These are phyloP conservation scores for Drosophila fuyamai DNA, from an alignment of 1,140 invertebrate genomes.

Conservation along the genomic window DNA sequence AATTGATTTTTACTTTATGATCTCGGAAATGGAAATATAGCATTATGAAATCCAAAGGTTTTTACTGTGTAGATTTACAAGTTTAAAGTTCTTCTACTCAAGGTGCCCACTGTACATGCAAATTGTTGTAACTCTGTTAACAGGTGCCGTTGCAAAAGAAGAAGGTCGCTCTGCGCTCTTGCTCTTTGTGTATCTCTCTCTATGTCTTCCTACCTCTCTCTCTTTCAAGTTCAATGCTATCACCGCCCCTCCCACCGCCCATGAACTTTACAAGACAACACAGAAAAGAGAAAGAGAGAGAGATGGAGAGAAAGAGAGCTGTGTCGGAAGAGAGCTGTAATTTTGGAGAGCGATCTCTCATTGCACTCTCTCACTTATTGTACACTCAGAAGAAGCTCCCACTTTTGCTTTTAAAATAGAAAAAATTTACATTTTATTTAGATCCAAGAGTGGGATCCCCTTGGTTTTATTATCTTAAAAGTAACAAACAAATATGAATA, in stretches of 20 bases:
- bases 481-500: no score
- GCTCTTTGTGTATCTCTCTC: conserved; percentile 10
- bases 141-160: conserved; percentile 54
- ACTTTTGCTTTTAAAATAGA: no score
- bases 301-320: neutral
- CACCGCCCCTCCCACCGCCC: conserved; percentile 14
- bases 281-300: neutral
- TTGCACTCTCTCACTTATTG: conserved; percentile 24
- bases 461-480: neutral
- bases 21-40: no score
- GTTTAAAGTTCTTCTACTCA: no score
- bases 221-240: conserved; percentile 78
- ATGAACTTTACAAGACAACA: conserved; percentile 20
- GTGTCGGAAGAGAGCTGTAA: conserved; percentile 38
- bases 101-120: conserved; percentile 24
- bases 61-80: no score
- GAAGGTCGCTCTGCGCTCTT: conserved; percentile 28
- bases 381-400: neutral
- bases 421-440: no score
- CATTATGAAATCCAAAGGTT: no score
- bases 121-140: conserved; percentile 37
- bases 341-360: conserved; percentile 46
- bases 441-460: no score
- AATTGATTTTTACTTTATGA: no score
- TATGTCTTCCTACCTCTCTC: conserved; percentile 1